Base-by-base conservation (phyloP, 2,797 vertebrate species). In the Rhinophrynus dorsalis region DNA sequence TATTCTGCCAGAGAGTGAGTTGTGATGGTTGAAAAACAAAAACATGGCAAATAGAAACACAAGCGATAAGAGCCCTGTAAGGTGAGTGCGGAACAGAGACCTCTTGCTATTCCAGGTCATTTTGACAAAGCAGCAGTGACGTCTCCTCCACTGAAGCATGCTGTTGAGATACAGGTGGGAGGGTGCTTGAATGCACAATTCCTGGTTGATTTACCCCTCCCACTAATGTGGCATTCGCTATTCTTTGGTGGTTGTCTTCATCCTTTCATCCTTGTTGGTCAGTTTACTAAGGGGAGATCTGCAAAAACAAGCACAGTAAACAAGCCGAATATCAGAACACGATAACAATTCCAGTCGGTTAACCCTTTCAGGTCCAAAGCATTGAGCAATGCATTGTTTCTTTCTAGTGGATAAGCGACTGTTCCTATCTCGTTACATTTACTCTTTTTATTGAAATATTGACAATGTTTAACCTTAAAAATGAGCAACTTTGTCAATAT, bases 131-230 rank as follows among this genome's bases (percentile, higher is more conserved):
- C 96, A 98, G 84, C 94, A 98, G 79, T 97, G 93, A 76, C 96
- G 88, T 83, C 97, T 92, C 82, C 96, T 93, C 95, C 96, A 97
- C 95, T 96, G 96, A 83, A 90, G 83, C 97, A 99, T 99, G 92
- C 85, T 96, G 92, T 87, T 40, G 32, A n/a, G 11, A 52, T 59
- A 37, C 50, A 13, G 50, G 23, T 23, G 68, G 30, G 48, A 24
- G 9, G 60, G 51, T 84, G 81, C 74, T 80, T 35, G n/a, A 27
- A 33, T 37, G 56, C 68, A 21, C 61, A 48, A 42, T 15, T 40
- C 23, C 23, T 3, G 10, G 24, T 20, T 10, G 33, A 10, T 45
- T 52, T 47, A 32, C 64, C 42, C 55, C 42, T 17, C 30, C 54
- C 9, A 35, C 45, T 59, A 24, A 42, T 5, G 23, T 45, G 55